Conservation (phyloP, 1,140 invertebrate species). For the Diorhabda elongata region DNA sequence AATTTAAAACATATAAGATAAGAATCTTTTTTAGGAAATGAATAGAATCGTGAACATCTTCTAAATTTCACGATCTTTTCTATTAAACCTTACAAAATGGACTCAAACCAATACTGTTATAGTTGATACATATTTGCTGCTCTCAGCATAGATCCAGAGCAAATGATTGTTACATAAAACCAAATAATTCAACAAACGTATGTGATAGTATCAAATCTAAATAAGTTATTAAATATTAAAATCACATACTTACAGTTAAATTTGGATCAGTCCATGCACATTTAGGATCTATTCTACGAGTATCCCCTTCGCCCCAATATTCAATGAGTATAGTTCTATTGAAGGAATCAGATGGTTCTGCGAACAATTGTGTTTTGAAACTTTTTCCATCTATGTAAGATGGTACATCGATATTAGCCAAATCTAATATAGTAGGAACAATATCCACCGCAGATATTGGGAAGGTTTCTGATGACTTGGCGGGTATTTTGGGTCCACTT, state of each 20-base stretch:
- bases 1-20: too few species aligned
- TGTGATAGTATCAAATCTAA: too few species aligned
- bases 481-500: conserved; percentile 64
- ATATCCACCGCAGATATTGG: conserved; percentile 75
- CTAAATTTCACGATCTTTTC: too few species aligned
- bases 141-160: too few species aligned
- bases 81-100: too few species aligned
- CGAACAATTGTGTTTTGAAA: conserved; percentile 47
- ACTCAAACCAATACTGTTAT: too few species aligned
- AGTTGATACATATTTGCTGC: too few species aligned
- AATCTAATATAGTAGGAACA: conserved; percentile 72
- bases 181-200: too few species aligned
- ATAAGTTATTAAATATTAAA: too few species aligned
- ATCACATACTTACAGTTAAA: conserved; percentile 52
- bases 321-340: conserved; percentile 61
- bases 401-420: conserved; percentile 54
- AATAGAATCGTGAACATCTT: too few species aligned
- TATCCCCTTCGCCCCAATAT: conserved; percentile 70
- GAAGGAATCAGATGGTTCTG: conserved; percentile 14
- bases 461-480: conserved; percentile 48
- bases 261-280: conserved; percentile 58
- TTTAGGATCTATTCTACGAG: conserved; percentile 47
- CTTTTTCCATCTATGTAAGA: conserved; percentile 63
- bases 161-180: too few species aligned
- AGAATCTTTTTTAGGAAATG: too few species aligned